A percentile compares a stretch with the other conserved stretches of the same genome.
Evolutionary conservation across 2,797 vertebrate genomes (phyloP).

Genomic region (Platyrinchus mystaceus): DNA sequence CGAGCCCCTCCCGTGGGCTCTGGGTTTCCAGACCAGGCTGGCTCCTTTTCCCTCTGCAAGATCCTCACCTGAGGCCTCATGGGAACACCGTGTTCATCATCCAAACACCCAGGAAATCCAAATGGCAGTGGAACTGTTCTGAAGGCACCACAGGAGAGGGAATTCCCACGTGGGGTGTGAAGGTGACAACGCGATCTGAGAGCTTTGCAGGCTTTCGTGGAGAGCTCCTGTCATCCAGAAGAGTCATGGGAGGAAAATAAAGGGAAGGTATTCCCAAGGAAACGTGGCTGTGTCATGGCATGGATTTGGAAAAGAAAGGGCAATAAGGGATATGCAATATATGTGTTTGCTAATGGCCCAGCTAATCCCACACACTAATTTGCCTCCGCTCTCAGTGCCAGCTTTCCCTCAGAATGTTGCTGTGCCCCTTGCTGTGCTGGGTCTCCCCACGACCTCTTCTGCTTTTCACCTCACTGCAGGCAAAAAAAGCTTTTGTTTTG

Average conservation of each 20-base stretch:
- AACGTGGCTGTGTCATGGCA: not conserved
- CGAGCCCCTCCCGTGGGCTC: not conserved
- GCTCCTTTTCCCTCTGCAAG: not conserved
- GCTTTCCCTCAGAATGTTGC: not conserved
- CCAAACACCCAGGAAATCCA: not conserved
- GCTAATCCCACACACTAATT: too few species aligned
- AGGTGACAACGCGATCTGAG: not conserved
- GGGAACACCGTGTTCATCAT: not conserved
- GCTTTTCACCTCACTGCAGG: not conserved
- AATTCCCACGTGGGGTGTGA: not conserved
- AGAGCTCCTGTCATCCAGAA: not conserved
- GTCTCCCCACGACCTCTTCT: not conserved
- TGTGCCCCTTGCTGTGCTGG: not conserved
- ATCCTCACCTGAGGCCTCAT: not conserved
- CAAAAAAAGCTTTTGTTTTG: not conserved
- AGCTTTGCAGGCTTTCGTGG: not conserved
- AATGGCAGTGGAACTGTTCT: not conserved
- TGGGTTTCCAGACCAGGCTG: not conserved
- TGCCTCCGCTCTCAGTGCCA: not conserved
- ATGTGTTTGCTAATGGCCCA: too few species aligned
- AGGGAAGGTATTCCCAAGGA: not conserved
- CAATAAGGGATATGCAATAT: fast-evolving
- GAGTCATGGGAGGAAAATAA: not conserved
- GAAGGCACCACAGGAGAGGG: not conserved
- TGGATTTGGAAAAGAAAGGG: not conserved